Conservation (phyloP, 2,888 invertebrate species). For the Cerceris ruficornis region DNA sequence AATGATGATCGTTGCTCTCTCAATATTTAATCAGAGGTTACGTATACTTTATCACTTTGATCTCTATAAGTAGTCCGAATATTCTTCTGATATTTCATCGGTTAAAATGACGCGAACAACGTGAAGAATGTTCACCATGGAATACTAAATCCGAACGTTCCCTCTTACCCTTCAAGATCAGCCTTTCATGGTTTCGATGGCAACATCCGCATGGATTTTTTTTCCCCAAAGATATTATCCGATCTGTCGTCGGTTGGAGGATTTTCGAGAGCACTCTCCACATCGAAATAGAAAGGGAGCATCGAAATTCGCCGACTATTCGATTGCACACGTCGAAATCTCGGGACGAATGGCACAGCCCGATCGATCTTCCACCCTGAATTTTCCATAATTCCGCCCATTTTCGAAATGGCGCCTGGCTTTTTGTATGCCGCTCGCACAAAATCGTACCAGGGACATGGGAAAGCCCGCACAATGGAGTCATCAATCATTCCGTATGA, state of each 20-base stretch:
- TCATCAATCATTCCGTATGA: constrained; percentile 81
- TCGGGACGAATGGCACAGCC: constrained; percentile 48
- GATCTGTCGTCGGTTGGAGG: constrained; percentile 25
- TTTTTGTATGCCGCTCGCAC: constrained; percentile 71
- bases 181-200: too few species aligned
- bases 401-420: constrained; percentile 76
- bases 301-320: constrained; percentile 39
- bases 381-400: constrained; percentile 79
- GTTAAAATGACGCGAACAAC: too few species aligned
- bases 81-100: too few species aligned
- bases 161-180: too few species aligned
- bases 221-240: background rate
- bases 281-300: background rate
- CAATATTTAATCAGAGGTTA: too few species aligned
- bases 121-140: too few species aligned
- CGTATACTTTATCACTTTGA: too few species aligned
- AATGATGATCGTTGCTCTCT: too few species aligned
- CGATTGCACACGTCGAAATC: constrained; percentile 52
- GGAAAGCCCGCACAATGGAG: constrained; percentile 79
- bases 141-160: too few species aligned
- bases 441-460: constrained; percentile 70
- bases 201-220: too few species aligned
- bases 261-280: background rate
- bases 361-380: constrained; percentile 72
- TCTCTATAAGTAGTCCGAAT: too few species aligned